Evolutionary conservation across 2,113 vertebrate genomes (phyloP).

Genomic region (Danio rerio): DNA sequence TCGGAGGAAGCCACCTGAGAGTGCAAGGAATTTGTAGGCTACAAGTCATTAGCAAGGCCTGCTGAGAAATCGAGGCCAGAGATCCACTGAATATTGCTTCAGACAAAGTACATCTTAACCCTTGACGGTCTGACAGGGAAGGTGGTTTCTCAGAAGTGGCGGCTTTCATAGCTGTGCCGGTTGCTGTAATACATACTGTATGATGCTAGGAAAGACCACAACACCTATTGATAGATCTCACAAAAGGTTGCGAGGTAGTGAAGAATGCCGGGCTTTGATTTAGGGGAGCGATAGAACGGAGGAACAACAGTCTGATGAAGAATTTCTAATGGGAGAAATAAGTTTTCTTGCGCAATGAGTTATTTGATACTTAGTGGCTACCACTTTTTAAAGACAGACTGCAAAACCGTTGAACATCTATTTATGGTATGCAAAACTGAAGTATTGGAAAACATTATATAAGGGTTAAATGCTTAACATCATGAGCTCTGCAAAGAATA

Average conservation of each 20-base stretch:
- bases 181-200: conserved; percentile 66
- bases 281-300: not conserved
- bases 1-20: conserved; percentile 96
- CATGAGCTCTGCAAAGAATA: too few species aligned
- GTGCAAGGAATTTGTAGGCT: conserved; percentile 90
- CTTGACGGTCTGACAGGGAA: conserved; percentile 66
- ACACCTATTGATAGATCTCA: conserved; percentile 39
- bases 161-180: conserved; percentile 64
- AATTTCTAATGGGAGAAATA: conserved; percentile 1
- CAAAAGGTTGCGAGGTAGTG: not conserved
- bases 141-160: conserved; percentile 44
- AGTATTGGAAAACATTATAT: too few species aligned
- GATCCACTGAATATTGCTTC: conserved; percentile 79
- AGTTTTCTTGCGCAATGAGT: not conserved
- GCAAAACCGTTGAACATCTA: not conserved
- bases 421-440: too few species aligned
- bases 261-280: conserved; percentile 30
- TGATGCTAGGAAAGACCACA: conserved; percentile 57
- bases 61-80: conserved; percentile 79
- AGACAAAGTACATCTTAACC: conserved; percentile 78
- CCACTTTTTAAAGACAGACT: not conserved
- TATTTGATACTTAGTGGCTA: not conserved
- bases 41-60: conserved; percentile 93
- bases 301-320: conserved; percentile 7
- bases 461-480: too few species aligned